Evolutionary conservation across 2,888 invertebrate genomes (phyloP), one percentile per base, ranked within the genome.

Genomic region (Unio delphinus): DNA sequence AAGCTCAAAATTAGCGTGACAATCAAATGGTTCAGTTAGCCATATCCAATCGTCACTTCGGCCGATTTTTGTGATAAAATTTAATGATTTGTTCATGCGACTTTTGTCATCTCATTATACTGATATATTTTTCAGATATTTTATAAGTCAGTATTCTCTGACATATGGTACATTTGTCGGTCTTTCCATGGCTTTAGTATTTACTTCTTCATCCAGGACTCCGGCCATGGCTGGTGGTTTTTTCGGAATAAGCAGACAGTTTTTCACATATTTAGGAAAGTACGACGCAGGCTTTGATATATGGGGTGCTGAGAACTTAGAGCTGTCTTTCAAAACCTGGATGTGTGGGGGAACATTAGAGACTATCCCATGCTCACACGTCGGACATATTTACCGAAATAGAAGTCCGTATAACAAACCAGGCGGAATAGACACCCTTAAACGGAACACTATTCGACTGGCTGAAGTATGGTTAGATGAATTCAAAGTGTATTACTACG

Each of bases 241-340:
- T 60, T 99, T 99, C 91, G 98, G 98, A 0, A 95, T 99, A 60
- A 93, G 95, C 87, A 92, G 94, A 26, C 91, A 94, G 66, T 98
- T 96, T 90, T 99, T 99, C 89, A 93, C 93, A 79, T 92, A 95
- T 74, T 92, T 45, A 61, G 98, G 98, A 2, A 95, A 95, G 89
- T 98, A 98, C 87, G 98, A 98, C 88, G 90, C 94, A 63, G 97
- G 95, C 11, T 97, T 99, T 97, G 95, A 98, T 84, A 93, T 98
- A 65, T 99, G 99, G 99, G 99, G 99, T 65, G 98, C 98, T 6
- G 98, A 99, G 91, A 99, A 99, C 90, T 92, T 99, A 45, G 99
- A 99, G 91, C 94, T 99, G 80, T 98, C 98, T 0, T 98, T 99
- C 87, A 93, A 98, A 95, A 94, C 96, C 55, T 99, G 99, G 99